These are phyloP conservation scores for Lasiurus cinereus DNA, from an alignment of 2,113 vertebrate genomes.

Conservation along the genomic window DNA sequence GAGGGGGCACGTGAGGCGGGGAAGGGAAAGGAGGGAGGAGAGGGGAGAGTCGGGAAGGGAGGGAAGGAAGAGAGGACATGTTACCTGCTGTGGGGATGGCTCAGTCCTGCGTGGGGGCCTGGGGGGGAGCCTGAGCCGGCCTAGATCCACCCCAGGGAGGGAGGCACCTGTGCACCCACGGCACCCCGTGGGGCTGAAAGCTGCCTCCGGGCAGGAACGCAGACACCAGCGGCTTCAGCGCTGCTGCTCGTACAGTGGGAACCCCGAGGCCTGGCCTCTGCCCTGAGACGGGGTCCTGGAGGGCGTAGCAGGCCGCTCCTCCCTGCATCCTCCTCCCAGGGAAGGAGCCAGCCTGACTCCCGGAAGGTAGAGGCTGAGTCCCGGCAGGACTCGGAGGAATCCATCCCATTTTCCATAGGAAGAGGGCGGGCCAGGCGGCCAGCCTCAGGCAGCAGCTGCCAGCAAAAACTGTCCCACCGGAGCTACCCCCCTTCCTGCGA, in stretches of 20 bases:
- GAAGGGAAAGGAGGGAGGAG: no score
- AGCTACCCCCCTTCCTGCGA: neutral
- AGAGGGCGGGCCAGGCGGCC: neutral
- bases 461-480: no score
- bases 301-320: neutral
- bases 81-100: neutral
- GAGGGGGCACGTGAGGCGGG: neutral
- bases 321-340: neutral
- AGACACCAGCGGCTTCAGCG: neutral
- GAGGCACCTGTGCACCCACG: no score
- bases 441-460: no score
- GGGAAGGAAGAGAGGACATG: no score
- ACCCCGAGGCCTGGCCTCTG: neutral
- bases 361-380: neutral
- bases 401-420: neutral
- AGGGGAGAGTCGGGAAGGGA: no score
- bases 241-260: neutral
- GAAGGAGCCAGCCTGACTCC: neutral
- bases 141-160: rapidly evolving
- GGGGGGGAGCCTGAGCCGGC: neutral
- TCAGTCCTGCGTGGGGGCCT: neutral
- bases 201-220: no score
- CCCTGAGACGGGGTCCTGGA: neutral
- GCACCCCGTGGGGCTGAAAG: neutral
- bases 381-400: neutral